A percentile compares a stretch with the other conserved stretches of the same genome.
phyloP scores from a whole-genome alignment of 2,797 vertebrate species.

The Cyclura pinguis region DNA sequence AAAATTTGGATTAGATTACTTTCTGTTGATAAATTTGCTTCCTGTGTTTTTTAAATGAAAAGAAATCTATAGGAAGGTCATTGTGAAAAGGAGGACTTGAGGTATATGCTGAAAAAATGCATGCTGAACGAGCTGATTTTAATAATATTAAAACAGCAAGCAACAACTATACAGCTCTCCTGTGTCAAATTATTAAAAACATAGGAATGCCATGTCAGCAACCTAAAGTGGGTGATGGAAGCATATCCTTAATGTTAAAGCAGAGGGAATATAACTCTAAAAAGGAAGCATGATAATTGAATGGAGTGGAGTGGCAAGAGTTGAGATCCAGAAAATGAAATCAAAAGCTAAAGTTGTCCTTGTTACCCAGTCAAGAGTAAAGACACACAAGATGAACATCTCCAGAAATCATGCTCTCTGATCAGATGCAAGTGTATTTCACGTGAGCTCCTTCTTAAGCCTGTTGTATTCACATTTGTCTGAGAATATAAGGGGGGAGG shows the following conservation, averaged over 20 bases:
- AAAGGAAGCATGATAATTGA: background rate
- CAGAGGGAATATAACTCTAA: background rate
- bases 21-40: background rate
- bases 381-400: background rate
- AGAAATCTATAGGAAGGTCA: conserved; percentile 3
- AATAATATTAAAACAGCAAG: conserved; percentile 40
- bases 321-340: background rate
- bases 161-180: conserved; percentile 16
- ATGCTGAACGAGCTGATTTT: conserved; percentile 29
- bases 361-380: background rate
- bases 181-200: background rate
- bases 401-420: no score
- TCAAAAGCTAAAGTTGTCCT: background rate
- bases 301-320: fast-evolving
- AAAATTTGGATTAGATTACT: conserved; percentile 40
- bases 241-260: background rate
- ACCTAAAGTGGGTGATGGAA: background rate
- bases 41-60: conserved; percentile 43
- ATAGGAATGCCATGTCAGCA: background rate
- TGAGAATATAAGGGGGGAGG: background rate
- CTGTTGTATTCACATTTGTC: background rate
- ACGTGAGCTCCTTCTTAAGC: background rate
- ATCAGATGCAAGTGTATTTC: background rate
- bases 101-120: conserved; percentile 16
- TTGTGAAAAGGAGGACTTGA: background rate